These are phyloP conservation scores for Gari tellinella DNA, from an alignment of 2,888 invertebrate genomes.

Conservation along the genomic window DNA sequence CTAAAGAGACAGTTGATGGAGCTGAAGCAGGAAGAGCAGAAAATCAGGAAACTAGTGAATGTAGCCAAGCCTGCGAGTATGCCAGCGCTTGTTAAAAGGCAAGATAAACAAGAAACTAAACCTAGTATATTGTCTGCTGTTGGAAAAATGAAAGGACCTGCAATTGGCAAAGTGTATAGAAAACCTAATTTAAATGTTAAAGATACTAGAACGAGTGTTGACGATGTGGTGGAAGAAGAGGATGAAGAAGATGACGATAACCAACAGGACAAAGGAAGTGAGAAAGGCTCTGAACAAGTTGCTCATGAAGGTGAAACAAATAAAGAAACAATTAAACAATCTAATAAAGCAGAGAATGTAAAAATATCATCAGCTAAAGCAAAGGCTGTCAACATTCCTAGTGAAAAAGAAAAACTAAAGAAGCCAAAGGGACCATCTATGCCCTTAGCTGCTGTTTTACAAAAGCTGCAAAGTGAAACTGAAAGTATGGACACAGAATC, in stretches of 20 bases:
- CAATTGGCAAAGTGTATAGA: slow-evolving; percentile 12
- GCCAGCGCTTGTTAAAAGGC: slow-evolving; percentile 71
- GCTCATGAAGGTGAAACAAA: neutral
- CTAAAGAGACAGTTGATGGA: slow-evolving; percentile 87
- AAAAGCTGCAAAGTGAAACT: slow-evolving; percentile 51
- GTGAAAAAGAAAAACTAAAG: no score
- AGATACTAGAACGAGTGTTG: slow-evolving; percentile 14
- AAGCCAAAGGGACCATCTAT: slow-evolving; percentile 39
- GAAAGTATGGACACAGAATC: slow-evolving; percentile 12
- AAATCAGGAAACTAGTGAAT: slow-evolving; percentile 90
- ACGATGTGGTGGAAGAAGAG: slow-evolving; percentile 52
- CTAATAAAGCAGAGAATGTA: no score
- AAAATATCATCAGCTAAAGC: neutral
- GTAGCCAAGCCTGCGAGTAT: slow-evolving; percentile 86
- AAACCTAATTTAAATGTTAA: slow-evolving; percentile 46
- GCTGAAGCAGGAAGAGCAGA: slow-evolving; percentile 89
- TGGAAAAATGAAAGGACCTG: slow-evolving; percentile 55
- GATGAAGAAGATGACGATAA: slow-evolving; percentile 60
- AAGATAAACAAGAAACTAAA: slow-evolving; percentile 11
- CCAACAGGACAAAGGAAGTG: neutral
- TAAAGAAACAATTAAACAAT: neutral
- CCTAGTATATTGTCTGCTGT: slow-evolving; percentile 24
- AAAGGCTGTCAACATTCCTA: neutral
- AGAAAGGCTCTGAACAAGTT: slow-evolving; percentile 9
- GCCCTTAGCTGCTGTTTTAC: slow-evolving; percentile 53